A percentile compares a stretch with the other conserved stretches of the same genome.
These are phyloP conservation scores for Scaptomyza parva DNA, from an alignment of 2,888 invertebrate genomes.

Conservation along the genomic window DNA sequence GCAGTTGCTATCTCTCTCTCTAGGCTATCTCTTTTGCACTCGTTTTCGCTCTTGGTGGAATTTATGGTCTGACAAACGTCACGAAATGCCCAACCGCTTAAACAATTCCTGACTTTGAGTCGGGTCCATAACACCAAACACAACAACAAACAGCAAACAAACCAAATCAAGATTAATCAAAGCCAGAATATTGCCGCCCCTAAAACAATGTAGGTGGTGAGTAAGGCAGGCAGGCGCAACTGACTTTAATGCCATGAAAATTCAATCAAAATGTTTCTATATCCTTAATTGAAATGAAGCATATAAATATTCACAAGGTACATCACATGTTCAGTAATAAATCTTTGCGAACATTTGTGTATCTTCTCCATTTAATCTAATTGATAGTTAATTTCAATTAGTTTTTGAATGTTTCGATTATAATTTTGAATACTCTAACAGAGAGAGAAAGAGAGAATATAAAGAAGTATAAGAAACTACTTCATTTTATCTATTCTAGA, in stretches of 20 bases:
- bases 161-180: slow-evolving; percentile 35
- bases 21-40: slow-evolving; percentile 1
- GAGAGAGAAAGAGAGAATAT: too few species aligned
- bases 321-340: slow-evolving; percentile 6
- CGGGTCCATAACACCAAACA: slow-evolving; percentile 19
- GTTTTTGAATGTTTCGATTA: too few species aligned
- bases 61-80: slow-evolving; percentile 46
- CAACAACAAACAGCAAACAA: slow-evolving; percentile 4
- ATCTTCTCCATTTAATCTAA: neutral
- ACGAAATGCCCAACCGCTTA: slow-evolving; percentile 12
- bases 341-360: too few species aligned
- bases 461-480: too few species aligned
- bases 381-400: neutral
- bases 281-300: slow-evolving; percentile 18
- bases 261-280: slow-evolving; percentile 7
- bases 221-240: too few species aligned
- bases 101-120: slow-evolving; percentile 46
- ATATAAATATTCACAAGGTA: slow-evolving; percentile 18
- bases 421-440: too few species aligned
- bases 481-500: neutral
- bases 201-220: neutral
- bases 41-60: neutral
- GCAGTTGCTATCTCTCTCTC: too few species aligned
- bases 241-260: slow-evolving; percentile 9
- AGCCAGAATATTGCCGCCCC: slow-evolving; percentile 9